A percentile compares a stretch with the other conserved stretches of the same genome.
These are phyloP conservation scores for Danio choprae DNA, from an alignment of 2,797 vertebrate species.

Conservation along the genomic window DNA sequence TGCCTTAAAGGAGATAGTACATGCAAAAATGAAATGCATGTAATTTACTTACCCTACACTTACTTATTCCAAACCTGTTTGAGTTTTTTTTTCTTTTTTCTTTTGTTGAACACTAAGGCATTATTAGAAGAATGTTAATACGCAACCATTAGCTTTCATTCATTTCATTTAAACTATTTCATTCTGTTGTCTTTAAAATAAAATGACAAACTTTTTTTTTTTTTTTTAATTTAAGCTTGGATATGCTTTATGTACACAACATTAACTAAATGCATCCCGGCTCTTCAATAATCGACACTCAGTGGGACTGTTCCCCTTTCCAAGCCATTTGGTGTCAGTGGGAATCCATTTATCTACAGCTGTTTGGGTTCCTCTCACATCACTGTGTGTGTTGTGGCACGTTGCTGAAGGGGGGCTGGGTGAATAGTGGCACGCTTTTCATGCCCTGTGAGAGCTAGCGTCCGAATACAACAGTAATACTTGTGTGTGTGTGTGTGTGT, in stretches of 20 bases:
- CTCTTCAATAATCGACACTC: constrained; percentile 10
- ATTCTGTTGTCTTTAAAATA: too few species aligned
- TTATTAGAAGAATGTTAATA: too few species aligned
- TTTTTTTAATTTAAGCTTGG: neutral
- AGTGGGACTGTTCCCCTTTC: neutral
- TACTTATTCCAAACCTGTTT: too few species aligned
- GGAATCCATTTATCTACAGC: constrained; percentile 49
- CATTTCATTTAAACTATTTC: too few species aligned
- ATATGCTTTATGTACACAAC: neutral
- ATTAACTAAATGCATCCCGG: neutral
- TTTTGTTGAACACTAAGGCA: too few species aligned
- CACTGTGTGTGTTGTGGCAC: constrained; percentile 24
- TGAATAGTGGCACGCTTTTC: constrained; percentile 57
- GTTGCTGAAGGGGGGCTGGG: constrained; percentile 41
- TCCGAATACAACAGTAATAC: constrained; percentile 58
- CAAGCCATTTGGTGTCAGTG: constrained; percentile 34
- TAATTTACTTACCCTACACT: too few species aligned
- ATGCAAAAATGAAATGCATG: too few species aligned
- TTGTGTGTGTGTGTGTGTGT: constrained; percentile 40
- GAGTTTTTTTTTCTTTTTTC: too few species aligned
- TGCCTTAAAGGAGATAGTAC: too few species aligned
- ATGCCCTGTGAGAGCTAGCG: constrained; percentile 39
- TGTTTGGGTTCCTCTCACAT: constrained; percentile 47
- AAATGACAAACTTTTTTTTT: too few species aligned
- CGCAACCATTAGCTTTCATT: too few species aligned